phyloP scores from a whole-genome alignment of 1,140 invertebrate species.

The Drosophila virilis region DNA sequence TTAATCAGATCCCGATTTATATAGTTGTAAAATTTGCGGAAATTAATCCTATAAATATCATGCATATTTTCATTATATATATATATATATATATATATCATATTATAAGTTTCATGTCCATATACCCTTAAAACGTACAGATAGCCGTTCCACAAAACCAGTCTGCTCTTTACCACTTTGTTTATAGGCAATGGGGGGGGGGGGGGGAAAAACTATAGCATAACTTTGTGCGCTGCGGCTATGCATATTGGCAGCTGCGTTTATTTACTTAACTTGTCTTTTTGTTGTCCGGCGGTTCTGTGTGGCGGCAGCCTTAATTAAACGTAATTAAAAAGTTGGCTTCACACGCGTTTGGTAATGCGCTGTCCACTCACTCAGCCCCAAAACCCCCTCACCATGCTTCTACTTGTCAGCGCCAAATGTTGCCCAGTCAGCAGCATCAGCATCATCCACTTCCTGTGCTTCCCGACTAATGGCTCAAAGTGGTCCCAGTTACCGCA shows the following conservation, averaged over 20 bases:
- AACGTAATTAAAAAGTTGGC: constrained; percentile 80
- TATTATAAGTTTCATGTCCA: too few species aligned
- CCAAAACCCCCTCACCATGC: neutral
- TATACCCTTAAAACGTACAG: too few species aligned
- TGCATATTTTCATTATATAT: too few species aligned
- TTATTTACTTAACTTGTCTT: constrained; percentile 58
- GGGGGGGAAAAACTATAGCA: constrained; percentile 27
- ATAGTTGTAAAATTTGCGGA: too few species aligned
- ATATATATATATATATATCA: too few species aligned
- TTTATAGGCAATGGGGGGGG: neutral
- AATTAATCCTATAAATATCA: too few species aligned
- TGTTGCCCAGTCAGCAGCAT: constrained; percentile 56
- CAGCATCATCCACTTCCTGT: constrained; percentile 30
- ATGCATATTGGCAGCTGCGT: constrained; percentile 53
- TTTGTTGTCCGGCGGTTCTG: constrained; percentile 30
- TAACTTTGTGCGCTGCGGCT: constrained; percentile 51
- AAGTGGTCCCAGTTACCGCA: constrained; percentile 38
- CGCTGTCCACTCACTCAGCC: constrained; percentile 11
- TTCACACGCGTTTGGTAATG: constrained; percentile 71
- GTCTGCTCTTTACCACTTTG: neutral
- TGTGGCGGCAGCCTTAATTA: constrained; percentile 58
- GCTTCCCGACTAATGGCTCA: constrained; percentile 41
- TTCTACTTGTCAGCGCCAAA: constrained; percentile 14
- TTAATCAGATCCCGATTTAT: too few species aligned
- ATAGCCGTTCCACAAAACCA: too few species aligned